phyloP scores from a whole-genome alignment of 2,797 vertebrate genomes.

The Podarcis lilfordi region DNA sequence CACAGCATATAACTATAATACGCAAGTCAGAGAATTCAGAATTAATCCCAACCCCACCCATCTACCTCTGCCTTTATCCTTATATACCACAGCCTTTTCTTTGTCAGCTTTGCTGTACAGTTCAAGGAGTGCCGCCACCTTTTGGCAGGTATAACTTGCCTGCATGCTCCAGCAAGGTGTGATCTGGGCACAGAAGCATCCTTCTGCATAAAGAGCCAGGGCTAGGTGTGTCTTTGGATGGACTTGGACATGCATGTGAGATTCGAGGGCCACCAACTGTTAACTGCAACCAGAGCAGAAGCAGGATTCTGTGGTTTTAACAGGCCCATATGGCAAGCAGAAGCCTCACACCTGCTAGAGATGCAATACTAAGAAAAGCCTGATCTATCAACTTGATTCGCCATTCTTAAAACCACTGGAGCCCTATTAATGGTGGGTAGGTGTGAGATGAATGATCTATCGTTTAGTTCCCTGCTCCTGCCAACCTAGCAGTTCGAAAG shows the following conservation, averaged over 20 bases:
- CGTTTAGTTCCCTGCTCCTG: background rate
- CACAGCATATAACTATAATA: conserved; percentile 18
- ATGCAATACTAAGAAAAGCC: background rate
- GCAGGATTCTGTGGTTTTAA: background rate
- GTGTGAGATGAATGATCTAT: background rate
- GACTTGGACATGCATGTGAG: background rate
- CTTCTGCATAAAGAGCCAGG: background rate
- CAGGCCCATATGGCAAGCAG: background rate
- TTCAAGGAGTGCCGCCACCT: background rate
- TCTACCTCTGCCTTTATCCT: background rate
- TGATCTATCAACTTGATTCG: background rate
- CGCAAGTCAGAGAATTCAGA: conserved; percentile 24
- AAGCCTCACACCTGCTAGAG: background rate
- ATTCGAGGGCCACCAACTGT: background rate
- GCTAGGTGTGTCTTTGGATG: background rate
- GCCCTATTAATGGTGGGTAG: background rate
- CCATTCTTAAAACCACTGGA: background rate
- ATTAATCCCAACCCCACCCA: background rate
- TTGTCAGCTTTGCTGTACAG: background rate
- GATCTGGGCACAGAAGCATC: background rate
- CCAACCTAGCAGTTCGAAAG: too few species aligned
- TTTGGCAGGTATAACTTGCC: background rate
- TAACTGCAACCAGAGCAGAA: too few species aligned
- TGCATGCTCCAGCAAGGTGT: background rate
- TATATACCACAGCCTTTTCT: background rate